phyloP scores from a whole-genome alignment of 1,140 invertebrate genomes.

The Pachyrhynchus sulphureomaculatus region DNA sequence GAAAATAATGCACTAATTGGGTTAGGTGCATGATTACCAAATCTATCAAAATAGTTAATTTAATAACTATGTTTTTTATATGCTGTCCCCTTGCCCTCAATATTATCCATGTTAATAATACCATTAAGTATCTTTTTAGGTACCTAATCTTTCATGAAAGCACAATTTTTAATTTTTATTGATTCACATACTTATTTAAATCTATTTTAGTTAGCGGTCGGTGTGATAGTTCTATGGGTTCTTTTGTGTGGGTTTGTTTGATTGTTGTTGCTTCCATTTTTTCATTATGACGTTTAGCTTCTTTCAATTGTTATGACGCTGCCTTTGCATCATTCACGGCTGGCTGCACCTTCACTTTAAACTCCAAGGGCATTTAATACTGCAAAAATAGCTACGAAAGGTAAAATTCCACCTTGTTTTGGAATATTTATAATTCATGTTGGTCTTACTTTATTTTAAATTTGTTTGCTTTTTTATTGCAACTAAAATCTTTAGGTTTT shows the following conservation, averaged over 20 bases:
- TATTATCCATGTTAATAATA: constrained; percentile 46
- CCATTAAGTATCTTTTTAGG: constrained; percentile 32
- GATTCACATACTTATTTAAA: constrained; percentile 31
- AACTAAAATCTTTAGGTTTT: no score
- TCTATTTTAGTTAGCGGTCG: constrained; percentile 36
- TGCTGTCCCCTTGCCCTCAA: constrained; percentile 45
- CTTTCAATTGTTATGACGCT: constrained; percentile 41
- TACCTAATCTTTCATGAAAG: constrained; percentile 41
- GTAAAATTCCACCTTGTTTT: no score
- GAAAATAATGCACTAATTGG: constrained; percentile 42
- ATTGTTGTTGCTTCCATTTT: constrained; percentile 45
- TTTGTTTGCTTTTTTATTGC: no score
- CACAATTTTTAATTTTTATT: constrained; percentile 40
- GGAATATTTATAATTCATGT: no score
- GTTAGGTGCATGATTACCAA: constrained; percentile 40
- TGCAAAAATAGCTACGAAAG: no score
- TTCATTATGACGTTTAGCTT: constrained; percentile 45
- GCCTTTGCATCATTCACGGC: constrained; percentile 44
- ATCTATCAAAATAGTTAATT: constrained; percentile 41
- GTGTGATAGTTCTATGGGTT: constrained; percentile 19
- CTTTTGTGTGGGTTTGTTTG: constrained; percentile 47
- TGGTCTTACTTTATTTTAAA: no score
- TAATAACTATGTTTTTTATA: constrained; percentile 45
- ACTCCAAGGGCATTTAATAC: no score
- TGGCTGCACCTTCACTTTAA: no score